These are phyloP conservation scores for Meteorus colon DNA, from an alignment of 2,888 invertebrate genomes.

Conservation along the genomic window DNA sequence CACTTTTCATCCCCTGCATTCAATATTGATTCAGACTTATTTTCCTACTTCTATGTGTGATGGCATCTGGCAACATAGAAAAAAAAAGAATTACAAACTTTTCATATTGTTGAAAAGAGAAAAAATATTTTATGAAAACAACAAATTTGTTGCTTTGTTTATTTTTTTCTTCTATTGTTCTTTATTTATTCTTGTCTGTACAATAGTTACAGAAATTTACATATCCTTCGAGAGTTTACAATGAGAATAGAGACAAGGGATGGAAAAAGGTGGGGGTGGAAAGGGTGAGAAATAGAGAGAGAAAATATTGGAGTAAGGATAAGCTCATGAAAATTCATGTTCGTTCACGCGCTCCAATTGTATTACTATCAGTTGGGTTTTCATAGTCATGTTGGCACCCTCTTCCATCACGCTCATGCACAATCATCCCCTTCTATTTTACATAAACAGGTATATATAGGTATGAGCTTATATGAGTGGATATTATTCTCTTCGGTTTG, in stretches of 20 bases:
- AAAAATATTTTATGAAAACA: not conserved
- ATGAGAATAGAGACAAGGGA: too few species aligned
- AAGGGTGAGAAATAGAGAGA: not conserved
- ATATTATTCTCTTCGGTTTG: not conserved
- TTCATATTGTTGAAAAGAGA: not conserved
- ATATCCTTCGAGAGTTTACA: too few species aligned
- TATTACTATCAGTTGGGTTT: conserved; percentile 6
- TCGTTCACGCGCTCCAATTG: not conserved
- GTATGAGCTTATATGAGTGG: too few species aligned
- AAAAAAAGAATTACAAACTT: not conserved
- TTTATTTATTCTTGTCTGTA: too few species aligned
- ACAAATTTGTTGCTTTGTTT: too few species aligned
- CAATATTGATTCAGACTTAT: not conserved
- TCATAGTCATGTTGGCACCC: conserved; percentile 7
- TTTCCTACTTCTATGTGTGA: not conserved
- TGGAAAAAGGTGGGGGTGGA: not conserved
- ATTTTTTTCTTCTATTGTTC: too few species aligned
- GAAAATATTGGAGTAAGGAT: not conserved
- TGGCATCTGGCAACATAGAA: not conserved
- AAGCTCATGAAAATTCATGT: conserved; percentile 8
- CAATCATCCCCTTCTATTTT: not conserved
- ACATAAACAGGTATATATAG: not conserved
- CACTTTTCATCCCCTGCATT: not conserved
- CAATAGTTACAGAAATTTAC: too few species aligned
- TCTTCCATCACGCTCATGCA: not conserved